A percentile compares a stretch with the other conserved stretches of the same genome.
phyloP scores from a whole-genome alignment of 2,797 vertebrate species.

The Amniataba percoides region DNA sequence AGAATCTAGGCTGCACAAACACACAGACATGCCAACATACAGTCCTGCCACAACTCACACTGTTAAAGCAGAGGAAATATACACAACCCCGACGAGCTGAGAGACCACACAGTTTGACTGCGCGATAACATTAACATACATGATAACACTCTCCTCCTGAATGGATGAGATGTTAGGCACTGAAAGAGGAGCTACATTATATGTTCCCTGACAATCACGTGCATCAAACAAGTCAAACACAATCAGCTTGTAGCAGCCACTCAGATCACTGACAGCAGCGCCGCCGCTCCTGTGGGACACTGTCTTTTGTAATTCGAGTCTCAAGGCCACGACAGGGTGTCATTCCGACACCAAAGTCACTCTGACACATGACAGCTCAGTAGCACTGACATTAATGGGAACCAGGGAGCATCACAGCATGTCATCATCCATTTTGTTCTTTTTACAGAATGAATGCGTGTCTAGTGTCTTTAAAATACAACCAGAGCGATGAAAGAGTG shows the following conservation, averaged over 20 bases:
- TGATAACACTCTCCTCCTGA: constrained; percentile 6
- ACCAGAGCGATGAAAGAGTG: neutral
- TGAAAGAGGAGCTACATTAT: constrained; percentile 10
- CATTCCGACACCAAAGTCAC: constrained; percentile 59
- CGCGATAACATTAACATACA: neutral
- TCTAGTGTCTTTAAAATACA: constrained; percentile 5
- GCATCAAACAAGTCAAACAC: constrained; percentile 69
- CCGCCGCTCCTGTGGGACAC: constrained; percentile 49
- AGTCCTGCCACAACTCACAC: constrained; percentile 51
- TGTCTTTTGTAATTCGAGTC: constrained; percentile 58
- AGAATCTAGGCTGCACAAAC: constrained; percentile 82
- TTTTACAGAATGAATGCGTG: constrained; percentile 15
- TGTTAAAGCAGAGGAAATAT: constrained; percentile 42
- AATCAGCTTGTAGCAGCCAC: constrained; percentile 50
- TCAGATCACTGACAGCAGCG: constrained; percentile 51
- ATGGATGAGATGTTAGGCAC: constrained; percentile 25
- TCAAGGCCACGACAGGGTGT: constrained; percentile 52
- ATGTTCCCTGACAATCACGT: constrained; percentile 63
- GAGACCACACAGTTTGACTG: constrained; percentile 18
- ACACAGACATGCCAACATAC: constrained; percentile 67
- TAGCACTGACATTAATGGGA: constrained; percentile 51
- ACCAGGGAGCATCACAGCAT: constrained; percentile 46
- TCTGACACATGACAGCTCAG: constrained; percentile 55
- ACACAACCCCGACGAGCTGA: constrained; percentile 34
- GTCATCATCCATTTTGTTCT: constrained; percentile 57